Evolutionary conservation across 2,797 vertebrate genomes (phyloP).

Genomic region (Micropoecilia bifurca): DNA sequence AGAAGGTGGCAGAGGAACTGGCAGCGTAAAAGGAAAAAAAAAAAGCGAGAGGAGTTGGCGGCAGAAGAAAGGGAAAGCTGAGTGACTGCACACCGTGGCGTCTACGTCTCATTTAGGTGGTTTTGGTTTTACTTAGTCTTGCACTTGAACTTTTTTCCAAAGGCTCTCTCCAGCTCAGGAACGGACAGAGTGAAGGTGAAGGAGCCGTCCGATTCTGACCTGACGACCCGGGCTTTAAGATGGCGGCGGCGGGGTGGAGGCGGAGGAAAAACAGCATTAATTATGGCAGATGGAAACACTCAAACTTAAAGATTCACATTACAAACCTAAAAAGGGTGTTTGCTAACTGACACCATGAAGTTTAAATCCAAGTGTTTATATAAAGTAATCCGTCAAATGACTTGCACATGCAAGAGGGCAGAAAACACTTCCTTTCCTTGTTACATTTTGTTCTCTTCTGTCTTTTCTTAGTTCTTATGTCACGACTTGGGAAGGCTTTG

Average conservation of each 20-base stretch:
- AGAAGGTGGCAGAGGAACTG: constrained; percentile 38
- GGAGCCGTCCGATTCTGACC: constrained; percentile 81
- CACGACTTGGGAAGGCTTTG: constrained; percentile 61
- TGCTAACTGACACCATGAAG: rapidly evolving
- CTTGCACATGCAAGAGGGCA: neutral
- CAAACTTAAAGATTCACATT: neutral
- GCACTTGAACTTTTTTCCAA: constrained; percentile 85
- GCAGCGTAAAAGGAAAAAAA: constrained; percentile 15
- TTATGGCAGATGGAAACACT: constrained; percentile 37
- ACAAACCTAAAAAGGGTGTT: neutral
- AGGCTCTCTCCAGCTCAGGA: constrained; percentile 84
- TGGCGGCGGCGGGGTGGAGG: constrained; percentile 1
- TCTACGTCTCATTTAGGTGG: constrained; percentile 7
- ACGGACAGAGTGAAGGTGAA: constrained; percentile 86
- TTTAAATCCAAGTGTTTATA: constrained; percentile 3
- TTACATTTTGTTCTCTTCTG: constrained; percentile 32
- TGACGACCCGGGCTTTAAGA: constrained; percentile 81
- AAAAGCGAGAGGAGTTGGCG: constrained; percentile 22
- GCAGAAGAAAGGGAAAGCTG: constrained; percentile 47
- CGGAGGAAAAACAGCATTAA: constrained; percentile 32
- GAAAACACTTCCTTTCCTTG: constrained; percentile 4
- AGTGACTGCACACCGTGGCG: constrained; percentile 21
- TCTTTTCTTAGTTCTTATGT: constrained; percentile 67
- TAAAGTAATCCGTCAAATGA: neutral
- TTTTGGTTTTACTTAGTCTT: constrained; percentile 79